Percentiles rank a stretch among this genome's conserved stretches.
Evolutionary conservation across 2,797 vertebrate genomes (phyloP).

Genomic region (Semaprochilodus insignis): DNA sequence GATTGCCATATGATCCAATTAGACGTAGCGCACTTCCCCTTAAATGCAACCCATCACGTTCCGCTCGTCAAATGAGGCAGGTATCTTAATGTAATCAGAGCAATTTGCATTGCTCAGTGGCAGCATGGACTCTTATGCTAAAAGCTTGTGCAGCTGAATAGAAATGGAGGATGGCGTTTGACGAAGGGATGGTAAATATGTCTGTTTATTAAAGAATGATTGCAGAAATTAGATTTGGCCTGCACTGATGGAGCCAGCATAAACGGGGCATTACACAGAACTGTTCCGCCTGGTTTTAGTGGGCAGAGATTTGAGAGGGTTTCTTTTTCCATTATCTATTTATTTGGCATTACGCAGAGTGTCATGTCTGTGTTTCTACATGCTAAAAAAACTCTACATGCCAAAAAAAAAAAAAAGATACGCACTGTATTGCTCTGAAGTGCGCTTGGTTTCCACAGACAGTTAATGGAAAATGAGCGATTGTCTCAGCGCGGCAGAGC

Average conservation of each 20-base stretch:
- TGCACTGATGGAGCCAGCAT: neutral
- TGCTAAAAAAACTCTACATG: too few species aligned
- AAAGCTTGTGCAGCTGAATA: slow-evolving; percentile 56
- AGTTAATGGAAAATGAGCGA: neutral
- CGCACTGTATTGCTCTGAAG: neutral
- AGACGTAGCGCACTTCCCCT: slow-evolving; percentile 53
- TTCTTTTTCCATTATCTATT: neutral
- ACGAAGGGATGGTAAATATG: slow-evolving; percentile 4
- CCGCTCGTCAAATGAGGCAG: slow-evolving; percentile 39
- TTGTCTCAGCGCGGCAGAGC: neutral
- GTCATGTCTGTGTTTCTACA: neutral
- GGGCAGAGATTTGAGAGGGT: too few species aligned
- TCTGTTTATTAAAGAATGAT: slow-evolving; percentile 44
- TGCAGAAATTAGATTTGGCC: slow-evolving; percentile 23
- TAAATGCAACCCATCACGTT: slow-evolving; percentile 53
- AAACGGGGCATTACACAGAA: slow-evolving; percentile 8
- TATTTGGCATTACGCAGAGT: neutral
- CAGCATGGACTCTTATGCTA: slow-evolving; percentile 56
- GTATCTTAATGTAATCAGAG: slow-evolving; percentile 56
- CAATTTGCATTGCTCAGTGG: slow-evolving; percentile 56
- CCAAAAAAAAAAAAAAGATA: neutral
- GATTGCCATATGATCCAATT: slow-evolving; percentile 69
- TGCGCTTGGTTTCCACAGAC: neutral
- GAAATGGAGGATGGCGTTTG: slow-evolving; percentile 41
- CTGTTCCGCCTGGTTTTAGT: neutral